phyloP scores from a whole-genome alignment of 2,888 invertebrate genomes.

The Coelopa pilipes region DNA sequence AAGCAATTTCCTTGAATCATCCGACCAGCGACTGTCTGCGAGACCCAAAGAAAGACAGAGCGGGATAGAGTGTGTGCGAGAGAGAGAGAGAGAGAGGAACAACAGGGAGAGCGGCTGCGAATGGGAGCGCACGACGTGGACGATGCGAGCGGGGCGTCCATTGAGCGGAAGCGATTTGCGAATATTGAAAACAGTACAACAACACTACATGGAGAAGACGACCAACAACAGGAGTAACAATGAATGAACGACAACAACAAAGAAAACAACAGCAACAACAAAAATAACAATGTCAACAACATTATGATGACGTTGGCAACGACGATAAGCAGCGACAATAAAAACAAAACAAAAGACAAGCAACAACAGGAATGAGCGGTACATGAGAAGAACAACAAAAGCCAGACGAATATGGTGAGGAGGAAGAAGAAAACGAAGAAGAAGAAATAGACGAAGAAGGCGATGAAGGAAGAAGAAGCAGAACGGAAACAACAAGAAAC shows the following conservation, averaged over 20 bases:
- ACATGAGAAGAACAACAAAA: background rate
- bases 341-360: background rate
- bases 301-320: constrained; percentile 22
- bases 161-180: constrained; percentile 40
- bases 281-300: constrained; percentile 2
- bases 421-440: background rate
- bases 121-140: constrained; percentile 9
- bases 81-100: constrained; percentile 1
- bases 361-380: too few relatives aligned
- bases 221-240: background rate
- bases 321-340: constrained; percentile 8
- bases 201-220: too few relatives aligned
- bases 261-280: background rate
- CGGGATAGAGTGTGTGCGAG: background rate
- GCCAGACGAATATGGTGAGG: background rate
- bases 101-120: background rate
- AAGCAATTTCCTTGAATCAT: constrained; percentile 60
- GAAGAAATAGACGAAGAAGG: background rate
- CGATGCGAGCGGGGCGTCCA: constrained; percentile 37
- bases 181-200: constrained; percentile 38
- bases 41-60: too few relatives aligned
- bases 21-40: constrained; percentile 27
- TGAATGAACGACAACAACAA: too few relatives aligned
- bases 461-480: background rate
- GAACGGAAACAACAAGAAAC: background rate